Percentiles rank a stretch among this genome's conserved stretches.
phyloP scores from a whole-genome alignment of 23 tunicate species.

The Corella eumyota region DNA sequence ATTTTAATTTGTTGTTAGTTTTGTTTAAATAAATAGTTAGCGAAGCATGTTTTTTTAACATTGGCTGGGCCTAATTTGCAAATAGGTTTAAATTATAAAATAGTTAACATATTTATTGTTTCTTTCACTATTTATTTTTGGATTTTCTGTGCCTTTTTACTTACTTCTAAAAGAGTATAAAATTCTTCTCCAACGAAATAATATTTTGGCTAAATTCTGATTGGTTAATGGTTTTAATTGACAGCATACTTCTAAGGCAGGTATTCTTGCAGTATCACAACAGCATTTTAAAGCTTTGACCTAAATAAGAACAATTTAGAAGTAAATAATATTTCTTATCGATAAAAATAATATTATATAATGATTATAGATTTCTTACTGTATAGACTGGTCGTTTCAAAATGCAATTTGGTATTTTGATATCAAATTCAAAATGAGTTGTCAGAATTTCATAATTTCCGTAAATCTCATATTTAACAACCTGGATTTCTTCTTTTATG shows the following conservation, averaged over 20 bases:
- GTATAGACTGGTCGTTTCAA: constrained; percentile 21
- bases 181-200: constrained; percentile 21
- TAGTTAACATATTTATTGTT: too few relatives aligned
- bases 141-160: too few relatives aligned
- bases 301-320: constrained; percentile 1
- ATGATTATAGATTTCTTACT: constrained; percentile 9
- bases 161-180: constrained; percentile 24
- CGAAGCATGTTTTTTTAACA: too few relatives aligned
- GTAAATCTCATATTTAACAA: constrained; percentile 4
- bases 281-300: constrained; percentile 13
- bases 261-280: constrained; percentile 14
- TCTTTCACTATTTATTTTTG: too few relatives aligned
- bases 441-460: constrained; percentile 3
- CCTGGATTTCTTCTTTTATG: too few relatives aligned
- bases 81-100: too few relatives aligned
- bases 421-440: constrained; percentile 4
- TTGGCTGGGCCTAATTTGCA: too few relatives aligned
- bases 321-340: too few relatives aligned
- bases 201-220: constrained; percentile 13
- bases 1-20: too few relatives aligned
- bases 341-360: neutral
- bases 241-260: neutral
- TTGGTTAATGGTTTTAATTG: neutral
- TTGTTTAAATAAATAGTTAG: too few relatives aligned
- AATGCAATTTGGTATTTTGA: constrained; percentile 14